Percentiles rank a stretch among this genome's conserved stretches.
Evolutionary conservation across 2,113 vertebrate genomes (phyloP).

Genomic region (Aptenodytes patagonicus): DNA sequence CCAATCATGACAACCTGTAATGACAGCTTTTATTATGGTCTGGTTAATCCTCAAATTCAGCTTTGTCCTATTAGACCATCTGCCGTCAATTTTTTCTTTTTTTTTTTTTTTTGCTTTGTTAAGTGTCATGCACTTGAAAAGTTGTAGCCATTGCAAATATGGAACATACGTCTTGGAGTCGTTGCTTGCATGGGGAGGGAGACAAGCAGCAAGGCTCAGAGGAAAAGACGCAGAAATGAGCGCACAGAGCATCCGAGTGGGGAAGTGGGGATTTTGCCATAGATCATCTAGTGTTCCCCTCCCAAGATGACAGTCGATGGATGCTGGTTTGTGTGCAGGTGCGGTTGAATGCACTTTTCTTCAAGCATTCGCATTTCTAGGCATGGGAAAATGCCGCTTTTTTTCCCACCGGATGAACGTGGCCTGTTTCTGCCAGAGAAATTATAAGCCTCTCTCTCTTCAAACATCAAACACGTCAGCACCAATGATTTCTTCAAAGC

Average conservation of each 20-base stretch:
- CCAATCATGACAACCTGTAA: slow-evolving; percentile 58
- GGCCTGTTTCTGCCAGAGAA: slow-evolving; percentile 20
- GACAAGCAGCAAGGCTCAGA: not conserved
- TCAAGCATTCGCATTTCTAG: not conserved
- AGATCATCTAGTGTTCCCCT: not conserved
- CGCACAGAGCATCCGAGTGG: rapidly evolving
- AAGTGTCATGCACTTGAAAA: not conserved
- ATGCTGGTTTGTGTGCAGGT: not conserved
- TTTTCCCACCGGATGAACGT: not conserved
- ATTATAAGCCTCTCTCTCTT: not conserved
- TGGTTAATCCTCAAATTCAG: slow-evolving; percentile 53
- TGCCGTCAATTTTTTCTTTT: slow-evolving; percentile 8
- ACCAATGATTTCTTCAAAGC: not conserved
- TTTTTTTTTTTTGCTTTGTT: not conserved
- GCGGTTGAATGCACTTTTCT: not conserved
- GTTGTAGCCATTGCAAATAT: not conserved
- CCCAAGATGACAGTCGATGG: not conserved
- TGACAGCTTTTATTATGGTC: slow-evolving; percentile 68
- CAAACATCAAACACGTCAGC: not conserved
- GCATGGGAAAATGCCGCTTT: not conserved
- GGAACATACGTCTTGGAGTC: not conserved
- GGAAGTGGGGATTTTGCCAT: not conserved
- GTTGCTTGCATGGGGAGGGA: not conserved
- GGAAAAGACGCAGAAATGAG: not conserved
- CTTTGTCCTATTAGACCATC: slow-evolving; percentile 66